Base-by-base conservation (phyloP, 2,113 vertebrate species). In the Pelobates fuscus region DNA sequence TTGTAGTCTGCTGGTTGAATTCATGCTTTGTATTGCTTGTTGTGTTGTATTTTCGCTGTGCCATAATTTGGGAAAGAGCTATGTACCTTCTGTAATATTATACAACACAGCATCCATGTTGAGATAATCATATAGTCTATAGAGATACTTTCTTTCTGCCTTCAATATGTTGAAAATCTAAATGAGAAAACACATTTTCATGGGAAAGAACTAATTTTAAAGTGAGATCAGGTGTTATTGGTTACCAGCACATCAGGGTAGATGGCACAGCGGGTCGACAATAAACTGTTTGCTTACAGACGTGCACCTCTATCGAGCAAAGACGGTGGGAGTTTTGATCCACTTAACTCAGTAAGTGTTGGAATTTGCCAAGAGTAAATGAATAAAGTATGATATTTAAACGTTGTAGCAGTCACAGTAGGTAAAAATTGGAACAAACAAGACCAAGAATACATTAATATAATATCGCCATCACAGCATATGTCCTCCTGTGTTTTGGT, bases 341-440 rank as follows among this genome's bases (percentile, higher is more conserved):
- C 44, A 46, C 41, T 61, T 61, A 61, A 24, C 20, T 4, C 3
- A 5, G 17, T 69, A 49, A 61, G 43, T 70, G 57, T 21, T 46
- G 57, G 30, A 44, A 60, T 70, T 17, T 61, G 57, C 37, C 41
- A 25, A 44, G 30, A 71, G 24, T 14, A 71, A 60, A 71, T 44
- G 60, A 71, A 71, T 71, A 71, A 71, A 61, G 32, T 18, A 70
- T 69, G 67, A 58, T 46, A 61, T 61, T 60, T 61, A 71, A 71
- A 71, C 24, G 46, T 27, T 12, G 30, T 10, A 71, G 17, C 24
- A 27, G 69, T 49, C 57, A 43, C 57, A 46, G 57, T 60, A 57
- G 57, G 69, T 60, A 27, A 60, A 71, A n/a, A 70, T 30, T 57
- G 29, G 41, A 71, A 37, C 59, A 60, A 61, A 58, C 69, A 18